A percentile compares a stretch with the other conserved stretches of the same genome.
phyloP scores from a whole-genome alignment of 2,113 vertebrate species.

The Caranx melampygus region DNA sequence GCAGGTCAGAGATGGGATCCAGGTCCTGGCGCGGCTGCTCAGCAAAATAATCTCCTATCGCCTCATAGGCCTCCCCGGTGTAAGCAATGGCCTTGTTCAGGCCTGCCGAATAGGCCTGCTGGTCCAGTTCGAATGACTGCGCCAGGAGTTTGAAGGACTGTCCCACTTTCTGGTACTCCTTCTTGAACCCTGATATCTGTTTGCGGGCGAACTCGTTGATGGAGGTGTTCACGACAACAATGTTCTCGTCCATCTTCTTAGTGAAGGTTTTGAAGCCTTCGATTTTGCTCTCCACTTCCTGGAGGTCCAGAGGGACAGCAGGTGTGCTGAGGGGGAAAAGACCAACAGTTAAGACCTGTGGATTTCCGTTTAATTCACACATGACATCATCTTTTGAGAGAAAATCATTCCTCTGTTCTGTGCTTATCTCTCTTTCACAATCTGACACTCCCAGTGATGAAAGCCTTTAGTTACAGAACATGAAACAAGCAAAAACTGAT shows the following conservation, averaged over 20 bases:
- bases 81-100: constrained; percentile 94
- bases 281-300: constrained; percentile 94
- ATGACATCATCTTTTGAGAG: constrained; percentile 12
- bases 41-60: constrained; percentile 94
- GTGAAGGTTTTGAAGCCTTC: constrained; percentile 96
- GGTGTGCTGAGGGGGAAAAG: constrained; percentile 84
- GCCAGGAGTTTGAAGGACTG: constrained; percentile 92
- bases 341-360: not conserved
- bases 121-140: constrained; percentile 96
- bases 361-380: constrained; percentile 2
- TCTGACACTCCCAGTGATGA: constrained; percentile 29
- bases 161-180: constrained; percentile 97
- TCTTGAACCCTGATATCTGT: constrained; percentile 94
- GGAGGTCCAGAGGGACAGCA: constrained; percentile 88
- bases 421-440: constrained; percentile 39
- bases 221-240: constrained; percentile 91
- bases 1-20: constrained; percentile 94
- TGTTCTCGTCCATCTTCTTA: constrained; percentile 96
- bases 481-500: constrained; percentile 26
- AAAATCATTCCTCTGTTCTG: not conserved
- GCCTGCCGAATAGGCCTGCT: constrained; percentile 89
- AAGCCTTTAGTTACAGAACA: constrained; percentile 12
- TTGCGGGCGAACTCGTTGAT: constrained; percentile 95
- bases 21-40: constrained; percentile 97
- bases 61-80: constrained; percentile 93